These are phyloP conservation scores for Hydrotaea cyrtoneurina DNA, from an alignment of 2,888 invertebrate species.

Conservation along the genomic window DNA sequence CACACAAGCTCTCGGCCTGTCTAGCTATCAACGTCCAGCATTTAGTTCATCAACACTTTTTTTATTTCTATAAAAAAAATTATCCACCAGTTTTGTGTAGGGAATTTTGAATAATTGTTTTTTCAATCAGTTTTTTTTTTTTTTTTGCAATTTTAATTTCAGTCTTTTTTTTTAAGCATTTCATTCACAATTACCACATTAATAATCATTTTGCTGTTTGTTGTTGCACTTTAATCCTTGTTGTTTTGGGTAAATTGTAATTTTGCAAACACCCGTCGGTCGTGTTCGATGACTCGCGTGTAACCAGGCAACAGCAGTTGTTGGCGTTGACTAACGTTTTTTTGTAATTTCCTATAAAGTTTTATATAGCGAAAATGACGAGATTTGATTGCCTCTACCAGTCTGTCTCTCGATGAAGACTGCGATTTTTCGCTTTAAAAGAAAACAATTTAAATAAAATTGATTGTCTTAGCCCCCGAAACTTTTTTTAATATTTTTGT, in stretches of 20 bases:
- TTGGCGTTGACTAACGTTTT: conserved; percentile 41
- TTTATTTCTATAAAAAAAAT: too few relatives aligned
- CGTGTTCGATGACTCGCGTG: conserved; percentile 2
- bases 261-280: not conserved
- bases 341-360: conserved; percentile 36
- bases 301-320: conserved; percentile 1
- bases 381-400: conserved; percentile 19
- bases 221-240: conserved; percentile 19
- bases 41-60: too few relatives aligned
- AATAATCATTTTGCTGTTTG: conserved; percentile 12
- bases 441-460: conserved; percentile 61
- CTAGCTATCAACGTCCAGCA: too few relatives aligned
- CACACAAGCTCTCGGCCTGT: too few relatives aligned
- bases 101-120: too few relatives aligned
- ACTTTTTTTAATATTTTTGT: not conserved
- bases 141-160: too few relatives aligned
- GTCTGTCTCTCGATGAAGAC: conserved; percentile 40
- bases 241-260: not conserved
- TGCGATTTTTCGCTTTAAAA: conserved; percentile 50
- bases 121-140: not conserved
- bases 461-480: conserved; percentile 41
- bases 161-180: too few relatives aligned
- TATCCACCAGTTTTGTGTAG: too few relatives aligned
- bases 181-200: conserved; percentile 14
- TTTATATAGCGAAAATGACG: conserved; percentile 41